These are phyloP conservation scores for Tenodera sinensis DNA, from an alignment of 2,888 invertebrate species.

Conservation along the genomic window DNA sequence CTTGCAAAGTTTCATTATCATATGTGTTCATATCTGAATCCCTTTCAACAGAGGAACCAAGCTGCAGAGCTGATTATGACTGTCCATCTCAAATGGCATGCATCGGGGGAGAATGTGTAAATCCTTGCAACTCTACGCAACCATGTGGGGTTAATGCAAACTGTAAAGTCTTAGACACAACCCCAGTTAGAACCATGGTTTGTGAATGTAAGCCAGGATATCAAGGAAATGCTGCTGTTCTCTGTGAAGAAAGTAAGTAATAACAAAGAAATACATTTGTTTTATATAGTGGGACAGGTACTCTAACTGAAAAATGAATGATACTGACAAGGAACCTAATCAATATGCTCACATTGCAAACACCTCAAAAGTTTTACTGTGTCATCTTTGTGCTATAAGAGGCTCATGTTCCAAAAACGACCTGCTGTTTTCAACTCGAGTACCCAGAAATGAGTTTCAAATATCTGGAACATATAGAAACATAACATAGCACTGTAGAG, in stretches of 20 bases:
- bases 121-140: slow-evolving; percentile 73
- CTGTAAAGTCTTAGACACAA: slow-evolving; percentile 75
- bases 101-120: slow-evolving; percentile 73
- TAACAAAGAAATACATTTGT: not conserved
- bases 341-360: too few relatives aligned
- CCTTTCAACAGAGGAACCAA: not conserved
- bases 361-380: too few relatives aligned
- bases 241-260: slow-evolving; percentile 74
- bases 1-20: too few relatives aligned
- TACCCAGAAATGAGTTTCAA: too few relatives aligned
- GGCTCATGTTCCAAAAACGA: too few relatives aligned
- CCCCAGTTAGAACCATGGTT: slow-evolving; percentile 82
- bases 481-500: too few relatives aligned
- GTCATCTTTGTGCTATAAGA: too few relatives aligned
- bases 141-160: slow-evolving; percentile 80
- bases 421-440: too few relatives aligned
- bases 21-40: not conserved
- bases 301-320: too few relatives aligned
- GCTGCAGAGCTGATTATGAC: slow-evolving; percentile 72
- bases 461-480: too few relatives aligned
- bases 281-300: too few relatives aligned
- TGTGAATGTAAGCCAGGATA: slow-evolving; percentile 84
- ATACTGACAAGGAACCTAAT: too few relatives aligned
- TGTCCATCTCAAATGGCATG: slow-evolving; percentile 83
- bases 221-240: slow-evolving; percentile 80